A percentile compares a stretch with the other conserved stretches of the same genome.
phyloP scores from a whole-genome alignment of 2,888 invertebrate species.

The Diarsia brunnea region DNA sequence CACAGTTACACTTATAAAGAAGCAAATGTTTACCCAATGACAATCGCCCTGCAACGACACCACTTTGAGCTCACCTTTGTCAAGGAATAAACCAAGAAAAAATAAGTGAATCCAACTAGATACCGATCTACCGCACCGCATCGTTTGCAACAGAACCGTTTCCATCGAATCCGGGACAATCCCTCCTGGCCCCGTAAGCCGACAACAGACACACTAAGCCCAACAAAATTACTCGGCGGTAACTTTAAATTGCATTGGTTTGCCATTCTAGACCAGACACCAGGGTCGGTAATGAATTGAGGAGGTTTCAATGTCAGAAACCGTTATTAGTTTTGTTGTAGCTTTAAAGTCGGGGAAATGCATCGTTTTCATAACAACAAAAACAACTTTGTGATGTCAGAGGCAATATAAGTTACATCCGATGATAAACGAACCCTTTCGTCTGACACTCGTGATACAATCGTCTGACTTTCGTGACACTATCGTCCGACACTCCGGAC shows the following conservation, averaged over 20 bases:
- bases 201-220: constrained; percentile 65
- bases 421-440: not conserved
- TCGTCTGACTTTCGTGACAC: not conserved
- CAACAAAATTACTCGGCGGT: constrained; percentile 57
- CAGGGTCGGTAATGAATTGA: constrained; percentile 5
- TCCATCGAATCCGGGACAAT: constrained; percentile 58
- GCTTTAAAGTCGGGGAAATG: not conserved
- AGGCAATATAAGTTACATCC: not conserved
- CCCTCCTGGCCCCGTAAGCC: constrained; percentile 50
- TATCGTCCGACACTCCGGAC: not conserved
- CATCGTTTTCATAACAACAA: no score
- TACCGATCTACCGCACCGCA: constrained; percentile 10
- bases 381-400: not conserved
- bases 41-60: no score
- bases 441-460: not conserved
- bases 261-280: constrained; percentile 31
- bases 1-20: not conserved
- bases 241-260: constrained; percentile 68
- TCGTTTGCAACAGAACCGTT: constrained; percentile 47
- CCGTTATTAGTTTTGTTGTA: not conserved
- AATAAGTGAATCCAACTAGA: constrained; percentile 19
- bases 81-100: not conserved
- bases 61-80: not conserved
- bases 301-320: not conserved
- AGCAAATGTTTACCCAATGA: not conserved